These are phyloP conservation scores for Leuciscus waleckii DNA, from an alignment of 2,797 vertebrate species.

Conservation along the genomic window DNA sequence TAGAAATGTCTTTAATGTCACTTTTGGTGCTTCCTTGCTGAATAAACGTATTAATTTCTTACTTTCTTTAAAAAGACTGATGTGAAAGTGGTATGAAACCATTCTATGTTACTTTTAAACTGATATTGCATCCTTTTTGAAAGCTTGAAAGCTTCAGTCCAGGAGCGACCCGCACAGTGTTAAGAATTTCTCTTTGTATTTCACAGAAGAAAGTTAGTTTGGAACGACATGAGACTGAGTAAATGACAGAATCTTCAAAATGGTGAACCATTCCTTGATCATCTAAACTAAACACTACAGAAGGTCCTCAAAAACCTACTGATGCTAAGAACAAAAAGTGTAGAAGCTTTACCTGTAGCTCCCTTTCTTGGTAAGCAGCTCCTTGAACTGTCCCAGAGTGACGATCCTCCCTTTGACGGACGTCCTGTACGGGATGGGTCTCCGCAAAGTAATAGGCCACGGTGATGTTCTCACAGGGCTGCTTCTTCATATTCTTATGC, in stretches of 20 bases:
- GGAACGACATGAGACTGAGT: background rate
- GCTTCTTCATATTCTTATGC: slow-evolving; percentile 86
- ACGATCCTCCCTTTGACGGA: slow-evolving; percentile 91
- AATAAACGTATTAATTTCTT: background rate
- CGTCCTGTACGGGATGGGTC: slow-evolving; percentile 98
- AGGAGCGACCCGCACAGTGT: background rate
- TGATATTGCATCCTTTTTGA: background rate
- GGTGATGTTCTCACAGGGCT: slow-evolving; percentile 87
- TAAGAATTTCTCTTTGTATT: too few relatives aligned
- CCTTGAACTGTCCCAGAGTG: slow-evolving; percentile 96
- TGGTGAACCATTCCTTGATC: background rate
- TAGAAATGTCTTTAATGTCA: background rate
- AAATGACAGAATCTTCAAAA: background rate
- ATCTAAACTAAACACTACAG: background rate
- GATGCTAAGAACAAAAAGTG: background rate
- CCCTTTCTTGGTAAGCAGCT: slow-evolving; percentile 98
- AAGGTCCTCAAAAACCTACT: background rate
- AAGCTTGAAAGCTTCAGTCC: background rate
- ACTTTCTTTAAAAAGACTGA: background rate
- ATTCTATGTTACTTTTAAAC: background rate
- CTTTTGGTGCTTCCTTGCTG: background rate
- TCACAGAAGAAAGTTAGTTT: background rate
- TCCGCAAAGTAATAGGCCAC: slow-evolving; percentile 98
- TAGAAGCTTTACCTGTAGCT: slow-evolving; percentile 87
- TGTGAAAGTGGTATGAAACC: background rate